Conservation (phyloP, 2,888 invertebrate species). For the Beris morrisii region DNA sequence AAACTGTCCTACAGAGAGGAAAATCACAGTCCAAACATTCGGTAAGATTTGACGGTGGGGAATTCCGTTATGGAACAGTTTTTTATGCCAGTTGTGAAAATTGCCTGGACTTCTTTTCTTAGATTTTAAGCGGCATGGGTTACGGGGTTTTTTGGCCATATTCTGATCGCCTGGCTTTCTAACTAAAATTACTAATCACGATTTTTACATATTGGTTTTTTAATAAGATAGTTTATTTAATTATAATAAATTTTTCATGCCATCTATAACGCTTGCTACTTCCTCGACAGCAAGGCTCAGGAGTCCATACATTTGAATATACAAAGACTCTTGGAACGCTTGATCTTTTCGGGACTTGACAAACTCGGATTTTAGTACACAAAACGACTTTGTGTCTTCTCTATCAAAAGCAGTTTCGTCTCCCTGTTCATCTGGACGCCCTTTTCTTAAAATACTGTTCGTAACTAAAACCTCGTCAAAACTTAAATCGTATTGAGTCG, state of each 20-base stretch:
- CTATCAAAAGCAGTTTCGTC: background rate
- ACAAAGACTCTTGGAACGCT: conserved; percentile 31
- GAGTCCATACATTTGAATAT: conserved; percentile 22
- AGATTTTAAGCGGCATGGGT: no score
- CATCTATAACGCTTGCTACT: conserved; percentile 34
- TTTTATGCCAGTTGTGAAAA: no score
- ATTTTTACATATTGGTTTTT: background rate
- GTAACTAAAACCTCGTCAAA: conserved; percentile 34
- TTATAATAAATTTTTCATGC: conserved; percentile 31
- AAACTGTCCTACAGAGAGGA: no score
- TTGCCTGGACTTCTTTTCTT: no score
- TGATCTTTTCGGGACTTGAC: conserved; percentile 23
- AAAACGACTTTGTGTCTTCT: background rate
- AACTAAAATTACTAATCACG: no score
- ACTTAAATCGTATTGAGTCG: conserved; percentile 25
- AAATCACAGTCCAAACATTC: no score
- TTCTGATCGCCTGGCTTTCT: no score
- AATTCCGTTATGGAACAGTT: no score
- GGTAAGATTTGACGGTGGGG: no score
- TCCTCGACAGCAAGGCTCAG: conserved; percentile 32
- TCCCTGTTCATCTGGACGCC: background rate
- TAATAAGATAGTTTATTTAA: background rate
- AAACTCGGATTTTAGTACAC: conserved; percentile 31
- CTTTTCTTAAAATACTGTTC: background rate
- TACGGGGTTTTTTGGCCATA: no score